These are phyloP conservation scores for Acanthosoma haemorrhoidale DNA, from an alignment of 2,888 invertebrate genomes.

Conservation along the genomic window DNA sequence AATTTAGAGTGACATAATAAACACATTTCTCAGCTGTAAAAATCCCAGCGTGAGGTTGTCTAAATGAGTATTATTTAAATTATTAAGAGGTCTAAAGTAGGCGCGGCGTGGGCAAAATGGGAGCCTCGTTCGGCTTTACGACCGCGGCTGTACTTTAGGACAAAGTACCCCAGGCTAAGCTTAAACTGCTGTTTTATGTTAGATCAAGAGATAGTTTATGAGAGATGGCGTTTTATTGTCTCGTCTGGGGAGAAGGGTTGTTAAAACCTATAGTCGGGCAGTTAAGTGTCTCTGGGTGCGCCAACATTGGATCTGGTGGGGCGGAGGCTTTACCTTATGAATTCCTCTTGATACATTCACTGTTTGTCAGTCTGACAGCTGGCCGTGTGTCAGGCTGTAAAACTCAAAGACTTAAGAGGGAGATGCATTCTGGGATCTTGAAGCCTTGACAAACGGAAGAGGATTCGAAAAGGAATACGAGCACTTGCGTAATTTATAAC, in stretches of 20 bases:
- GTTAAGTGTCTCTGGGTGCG: no score
- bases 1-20: no score
- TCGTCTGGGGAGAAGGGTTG: background rate
- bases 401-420: no score
- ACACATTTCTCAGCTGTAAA: no score
- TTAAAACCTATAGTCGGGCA: background rate
- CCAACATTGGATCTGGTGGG: background rate
- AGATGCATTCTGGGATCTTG: no score
- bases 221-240: conserved; percentile 3
- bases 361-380: background rate
- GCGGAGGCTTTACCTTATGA: background rate
- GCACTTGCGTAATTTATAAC: background rate
- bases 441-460: background rate
- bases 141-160: background rate
- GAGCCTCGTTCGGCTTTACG: background rate
- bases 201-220: conserved; percentile 12
- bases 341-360: background rate
- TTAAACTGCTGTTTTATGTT: conserved; percentile 2
- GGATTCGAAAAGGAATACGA: background rate
- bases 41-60: no score
- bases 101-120: background rate
- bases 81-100: background rate
- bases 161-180: background rate
- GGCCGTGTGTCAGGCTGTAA: background rate
- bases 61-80: no score